A percentile compares a stretch with the other conserved stretches of the same genome.
Evolutionary conservation across 2,888 invertebrate genomes (phyloP).

Genomic region (Athalia rosae): DNA sequence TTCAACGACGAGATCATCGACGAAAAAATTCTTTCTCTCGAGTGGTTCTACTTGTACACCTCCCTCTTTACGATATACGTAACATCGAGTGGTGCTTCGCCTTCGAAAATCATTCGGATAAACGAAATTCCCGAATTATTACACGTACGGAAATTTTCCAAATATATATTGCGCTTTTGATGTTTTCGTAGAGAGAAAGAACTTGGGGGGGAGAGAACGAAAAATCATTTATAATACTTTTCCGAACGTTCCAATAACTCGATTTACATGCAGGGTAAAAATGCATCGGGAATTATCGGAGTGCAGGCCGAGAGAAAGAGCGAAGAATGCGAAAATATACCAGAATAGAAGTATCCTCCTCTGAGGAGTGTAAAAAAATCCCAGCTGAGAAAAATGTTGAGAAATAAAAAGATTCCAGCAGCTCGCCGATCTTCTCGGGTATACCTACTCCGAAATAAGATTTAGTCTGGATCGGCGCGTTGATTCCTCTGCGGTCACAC

Average conservation of each 20-base stretch:
- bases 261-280: background rate
- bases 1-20: conserved; percentile 18
- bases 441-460: conserved; percentile 1
- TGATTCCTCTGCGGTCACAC: background rate
- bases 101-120: no score
- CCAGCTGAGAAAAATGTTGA: background rate
- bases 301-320: background rate
- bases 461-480: conserved; percentile 30
- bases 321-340: conserved; percentile 30
- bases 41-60: background rate
- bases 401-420: background rate
- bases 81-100: background rate
- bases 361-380: conserved; percentile 1
- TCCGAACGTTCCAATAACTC: background rate
- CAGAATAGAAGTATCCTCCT: conserved; percentile 33
- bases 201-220: conserved; percentile 12
- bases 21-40: conserved; percentile 13
- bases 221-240: conserved; percentile 18
- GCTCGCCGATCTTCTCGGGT: background rate
- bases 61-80: background rate
- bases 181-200: no score
- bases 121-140: no score
- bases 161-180: no score
- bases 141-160: no score
- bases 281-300: background rate